Base-by-base conservation (phyloP, 2,113 vertebrate genomes). In the Nesoenas mayeri region DNA sequence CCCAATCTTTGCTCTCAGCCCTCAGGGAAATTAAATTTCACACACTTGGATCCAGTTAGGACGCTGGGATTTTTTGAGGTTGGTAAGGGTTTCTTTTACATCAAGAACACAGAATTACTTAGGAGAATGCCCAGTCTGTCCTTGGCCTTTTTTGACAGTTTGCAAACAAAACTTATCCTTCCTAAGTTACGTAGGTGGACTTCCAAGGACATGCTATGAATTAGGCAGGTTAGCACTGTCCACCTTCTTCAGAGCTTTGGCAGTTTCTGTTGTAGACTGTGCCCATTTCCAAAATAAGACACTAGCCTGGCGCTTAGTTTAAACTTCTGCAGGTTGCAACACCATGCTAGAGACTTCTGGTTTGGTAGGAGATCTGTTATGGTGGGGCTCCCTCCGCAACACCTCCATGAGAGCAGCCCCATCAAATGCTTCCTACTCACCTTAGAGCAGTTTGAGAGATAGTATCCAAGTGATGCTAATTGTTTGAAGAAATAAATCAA, bases 1-100 rank as follows among this genome's bases (percentile, higher is more conserved):
- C 96, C 90, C 95, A 97, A 96, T 95, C 93, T 93, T 95, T 48
- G 74, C 64, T 88, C 85, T 95, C 85, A 96, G 56, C 93, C 96
- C 89, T 96, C 71, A 88, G 93, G 91, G 92, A 96, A 95, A 96
- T 95, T 90, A 96, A 94, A 96, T 95, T 96, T 97, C 92, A 88
- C 95, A 97, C 93, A 90, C 90, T 95, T 96, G 74, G 79, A 93
- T 95, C 70, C 85, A 96, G 79, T 83, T 91, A 96, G 88, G 90
- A 94, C 75, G 86, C 56, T 69, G 50, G 29, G 10, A 1, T 91
- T 84, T 73, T 86, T 71, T n/a, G 58, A 47, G 19, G n/a, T 56
- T 89, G 32, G 12, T 81, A 44, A 40, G 54, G 51, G 10, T 74
- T 94, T 79, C 28, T 91, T 95, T 81, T 91, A 53, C 77, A 92